Evolutionary conservation across 2,888 invertebrate genomes (phyloP).

Genomic region (Thymelicus acteon): DNA sequence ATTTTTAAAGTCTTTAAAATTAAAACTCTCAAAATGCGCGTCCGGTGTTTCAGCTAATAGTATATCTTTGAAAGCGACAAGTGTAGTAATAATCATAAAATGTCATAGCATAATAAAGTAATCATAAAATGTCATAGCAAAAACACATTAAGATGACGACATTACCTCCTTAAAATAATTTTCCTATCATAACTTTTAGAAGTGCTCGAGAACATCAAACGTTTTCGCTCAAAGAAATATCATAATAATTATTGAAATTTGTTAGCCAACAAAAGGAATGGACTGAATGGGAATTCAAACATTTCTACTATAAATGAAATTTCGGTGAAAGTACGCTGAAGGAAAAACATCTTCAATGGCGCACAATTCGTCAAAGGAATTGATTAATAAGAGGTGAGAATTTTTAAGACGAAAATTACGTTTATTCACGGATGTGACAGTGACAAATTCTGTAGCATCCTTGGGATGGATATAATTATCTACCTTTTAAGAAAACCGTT

Average conservation of each 20-base stretch:
- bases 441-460: constrained; percentile 39
- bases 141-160: not conserved
- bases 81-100: not conserved
- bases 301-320: constrained; percentile 34
- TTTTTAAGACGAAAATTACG: constrained; percentile 39
- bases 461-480: constrained; percentile 32
- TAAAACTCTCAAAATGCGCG: not conserved
- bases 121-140: not conserved
- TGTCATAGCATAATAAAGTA: not conserved
- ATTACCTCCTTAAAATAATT: not conserved
- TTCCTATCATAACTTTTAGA: constrained; percentile 5
- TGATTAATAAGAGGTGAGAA: constrained; percentile 46
- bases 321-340: constrained; percentile 35
- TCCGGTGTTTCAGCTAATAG: not conserved
- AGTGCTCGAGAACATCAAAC: constrained; percentile 4
- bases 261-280: constrained; percentile 23
- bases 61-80: not conserved
- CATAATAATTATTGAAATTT: constrained; percentile 14
- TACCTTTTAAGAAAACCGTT: constrained; percentile 19
- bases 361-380: constrained; percentile 45
- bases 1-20: not conserved
- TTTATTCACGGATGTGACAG: constrained; percentile 35
- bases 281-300: constrained; percentile 32
- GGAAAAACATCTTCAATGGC: constrained; percentile 40
- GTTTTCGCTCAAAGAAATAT: constrained; percentile 19